Base-by-base conservation (phyloP, 1,140 invertebrate species). In the Zaprionus taronus region DNA sequence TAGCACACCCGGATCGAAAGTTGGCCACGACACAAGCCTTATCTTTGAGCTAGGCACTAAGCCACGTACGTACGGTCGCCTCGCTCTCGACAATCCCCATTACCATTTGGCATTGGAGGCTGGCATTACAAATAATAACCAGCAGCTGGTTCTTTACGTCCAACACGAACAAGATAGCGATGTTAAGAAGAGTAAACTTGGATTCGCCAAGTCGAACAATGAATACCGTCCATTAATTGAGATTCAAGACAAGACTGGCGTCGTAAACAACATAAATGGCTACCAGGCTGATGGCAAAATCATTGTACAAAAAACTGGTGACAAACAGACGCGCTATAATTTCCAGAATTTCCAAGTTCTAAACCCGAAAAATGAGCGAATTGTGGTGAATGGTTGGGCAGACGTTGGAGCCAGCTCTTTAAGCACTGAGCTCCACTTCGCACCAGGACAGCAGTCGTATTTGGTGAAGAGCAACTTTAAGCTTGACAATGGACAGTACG, bases 191-290 rank as follows among this genome's bases (percentile, higher is more conserved):
- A 94, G 93, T 3, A 95, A 95, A 83, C 91, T 94, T 49, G 96
- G 96, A 0, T 93, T 96, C n/a, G 84, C 93, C 5, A 93, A 95
- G 5, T 93, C 94, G 60, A 95, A 95, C 11, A 93, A 93, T 28
- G 94, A 95, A 5, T 96, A 95, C 85, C 95, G 94, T 68, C 96
- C 96, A 1, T 79, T 96, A 1, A 92, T 97, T 20, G 95, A 96
- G 81, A 96, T 85, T 71, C 95, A 51, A 95, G 96, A 3, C 93
- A 94, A 71, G 93, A 94, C 64, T 79, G 93, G 77, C 91, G 93
- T 79, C 93, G 93, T 57, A 1, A 82, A 91, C 47, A 92, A 93
- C 73, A 91, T 93, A 28, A 93, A 94, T 60, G 92, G 93, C 1
- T 94, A 95, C 34, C 93, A 91, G n/a, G 91, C 94, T 3, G 93